Conservation (phyloP, 2,113 vertebrate genomes). For the Chloebia gouldiae region DNA sequence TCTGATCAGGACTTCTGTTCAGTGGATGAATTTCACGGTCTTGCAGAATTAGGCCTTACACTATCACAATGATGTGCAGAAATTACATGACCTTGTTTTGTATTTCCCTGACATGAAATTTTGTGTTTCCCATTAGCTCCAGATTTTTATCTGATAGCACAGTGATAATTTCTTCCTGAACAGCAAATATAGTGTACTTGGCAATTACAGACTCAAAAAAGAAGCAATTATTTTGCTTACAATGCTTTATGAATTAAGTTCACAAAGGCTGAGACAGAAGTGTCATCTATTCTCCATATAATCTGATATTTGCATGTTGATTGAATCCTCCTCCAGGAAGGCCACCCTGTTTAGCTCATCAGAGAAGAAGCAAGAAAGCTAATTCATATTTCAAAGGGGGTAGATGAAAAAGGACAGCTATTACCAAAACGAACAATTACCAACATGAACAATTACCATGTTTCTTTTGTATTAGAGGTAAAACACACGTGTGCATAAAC, state of each 20-base stretch:
- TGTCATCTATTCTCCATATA: slow-evolving; percentile 14
- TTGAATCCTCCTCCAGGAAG: slow-evolving; percentile 30
- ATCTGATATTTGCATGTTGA: slow-evolving; percentile 64
- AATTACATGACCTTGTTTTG: slow-evolving; percentile 38
- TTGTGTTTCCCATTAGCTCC: slow-evolving; percentile 39
- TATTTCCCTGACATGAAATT: slow-evolving; percentile 33
- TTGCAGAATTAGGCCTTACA: background rate
- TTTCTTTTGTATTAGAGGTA: background rate
- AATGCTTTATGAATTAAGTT: slow-evolving; percentile 50
- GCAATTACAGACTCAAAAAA: slow-evolving; percentile 24
- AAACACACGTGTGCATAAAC: background rate
- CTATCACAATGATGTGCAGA: slow-evolving; percentile 23
- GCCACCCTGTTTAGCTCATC: slow-evolving; percentile 36
- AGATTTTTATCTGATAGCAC: slow-evolving; percentile 13
- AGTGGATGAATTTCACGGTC: background rate
- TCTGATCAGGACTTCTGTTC: background rate
- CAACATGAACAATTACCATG: background rate
- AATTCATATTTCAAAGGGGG: background rate
- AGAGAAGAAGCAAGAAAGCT: slow-evolving; percentile 26
- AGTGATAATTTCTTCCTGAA: slow-evolving; percentile 23
- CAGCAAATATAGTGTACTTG: background rate
- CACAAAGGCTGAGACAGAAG: slow-evolving; percentile 41
- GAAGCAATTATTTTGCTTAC: slow-evolving; percentile 62
- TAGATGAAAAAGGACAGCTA: background rate
- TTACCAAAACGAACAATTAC: background rate